phyloP scores from a whole-genome alignment of 2,888 invertebrate genomes.

The Stegana nigrithorax region DNA sequence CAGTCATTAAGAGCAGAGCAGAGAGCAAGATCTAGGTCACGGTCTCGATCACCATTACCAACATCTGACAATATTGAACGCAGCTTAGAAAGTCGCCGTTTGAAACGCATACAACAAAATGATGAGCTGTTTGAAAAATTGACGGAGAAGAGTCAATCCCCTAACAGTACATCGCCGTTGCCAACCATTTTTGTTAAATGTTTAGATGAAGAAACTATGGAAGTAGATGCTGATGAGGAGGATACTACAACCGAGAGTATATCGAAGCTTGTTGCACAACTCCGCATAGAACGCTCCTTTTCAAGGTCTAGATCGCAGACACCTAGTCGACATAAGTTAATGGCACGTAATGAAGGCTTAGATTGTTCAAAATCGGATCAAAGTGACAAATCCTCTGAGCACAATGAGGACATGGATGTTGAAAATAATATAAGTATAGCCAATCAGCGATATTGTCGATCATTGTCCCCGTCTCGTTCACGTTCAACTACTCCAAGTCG shows the following conservation, averaged over 20 bases:
- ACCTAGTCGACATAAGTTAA: conserved; percentile 48
- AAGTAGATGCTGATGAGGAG: conserved; percentile 21
- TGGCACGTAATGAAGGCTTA: too few relatives aligned
- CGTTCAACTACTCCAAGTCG: conserved; percentile 28
- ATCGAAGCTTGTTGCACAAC: conserved; percentile 44
- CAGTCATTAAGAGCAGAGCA: conserved; percentile 24
- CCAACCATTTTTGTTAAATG: conserved; percentile 11
- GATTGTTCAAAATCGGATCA: too few relatives aligned
- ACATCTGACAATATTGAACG: conserved; percentile 48
- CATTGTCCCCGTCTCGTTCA: conserved; percentile 45
- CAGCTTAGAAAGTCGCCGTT: conserved; percentile 35
- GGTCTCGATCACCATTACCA: conserved; percentile 51
- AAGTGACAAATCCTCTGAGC: conserved; percentile 49
- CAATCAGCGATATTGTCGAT: too few relatives aligned
- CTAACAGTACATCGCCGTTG: neutral
- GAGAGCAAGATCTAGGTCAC: conserved; percentile 37
- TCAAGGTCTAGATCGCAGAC: conserved; percentile 47
- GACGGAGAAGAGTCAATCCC: conserved; percentile 8
- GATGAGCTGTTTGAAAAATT: conserved; percentile 16
- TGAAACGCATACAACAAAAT: conserved; percentile 32
- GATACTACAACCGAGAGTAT: conserved; percentile 45
- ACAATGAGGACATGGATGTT: conserved; percentile 22
- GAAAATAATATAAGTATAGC: conserved; percentile 32
- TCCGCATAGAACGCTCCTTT: conserved; percentile 46
- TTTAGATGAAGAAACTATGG: conserved; percentile 20